These are phyloP conservation scores for Pungitius pungitius DNA, from an alignment of 2,113 vertebrate species.

Conservation along the genomic window DNA sequence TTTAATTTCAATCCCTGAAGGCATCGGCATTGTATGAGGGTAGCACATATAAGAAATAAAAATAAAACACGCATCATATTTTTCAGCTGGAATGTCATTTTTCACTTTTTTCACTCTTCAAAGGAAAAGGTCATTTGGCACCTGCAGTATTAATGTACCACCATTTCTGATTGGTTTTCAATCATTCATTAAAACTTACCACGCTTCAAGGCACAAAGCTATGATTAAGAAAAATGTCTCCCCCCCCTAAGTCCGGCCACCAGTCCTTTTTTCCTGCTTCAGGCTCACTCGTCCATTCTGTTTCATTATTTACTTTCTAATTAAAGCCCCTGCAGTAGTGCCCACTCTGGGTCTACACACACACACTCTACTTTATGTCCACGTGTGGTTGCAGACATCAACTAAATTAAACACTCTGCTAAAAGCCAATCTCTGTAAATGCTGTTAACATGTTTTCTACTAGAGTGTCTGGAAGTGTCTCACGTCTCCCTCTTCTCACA, in stretches of 20 bases:
- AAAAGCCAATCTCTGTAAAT: constrained; percentile 19
- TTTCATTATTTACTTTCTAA: constrained; percentile 78
- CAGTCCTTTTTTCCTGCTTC: constrained; percentile 46
- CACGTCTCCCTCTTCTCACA: neutral
- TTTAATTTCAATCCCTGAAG: constrained; percentile 69
- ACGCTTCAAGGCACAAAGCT: constrained; percentile 79
- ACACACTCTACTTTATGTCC: constrained; percentile 38
- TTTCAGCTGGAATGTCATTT: constrained; percentile 71
- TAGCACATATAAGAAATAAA: constrained; percentile 12
- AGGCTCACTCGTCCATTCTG: constrained; percentile 44
- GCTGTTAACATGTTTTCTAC: constrained; percentile 23
- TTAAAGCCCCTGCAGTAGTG: constrained; percentile 73
- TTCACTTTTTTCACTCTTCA: constrained; percentile 54
- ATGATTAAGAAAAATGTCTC: constrained; percentile 77
- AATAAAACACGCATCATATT: constrained; percentile 29
- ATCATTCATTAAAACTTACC: constrained; percentile 81
- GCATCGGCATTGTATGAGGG: constrained; percentile 37
- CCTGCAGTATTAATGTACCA: constrained; percentile 73
- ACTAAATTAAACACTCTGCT: constrained; percentile 21
- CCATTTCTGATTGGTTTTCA: constrained; percentile 82
- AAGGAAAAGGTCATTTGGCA: constrained; percentile 75
- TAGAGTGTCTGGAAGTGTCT: neutral
- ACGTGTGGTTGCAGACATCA: constrained; percentile 27
- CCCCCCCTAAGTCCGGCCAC: constrained; percentile 54
- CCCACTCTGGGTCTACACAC: constrained; percentile 26